Conservation (phyloP, 2,888 invertebrate genomes). For the Cheilosia vernalis region DNA sequence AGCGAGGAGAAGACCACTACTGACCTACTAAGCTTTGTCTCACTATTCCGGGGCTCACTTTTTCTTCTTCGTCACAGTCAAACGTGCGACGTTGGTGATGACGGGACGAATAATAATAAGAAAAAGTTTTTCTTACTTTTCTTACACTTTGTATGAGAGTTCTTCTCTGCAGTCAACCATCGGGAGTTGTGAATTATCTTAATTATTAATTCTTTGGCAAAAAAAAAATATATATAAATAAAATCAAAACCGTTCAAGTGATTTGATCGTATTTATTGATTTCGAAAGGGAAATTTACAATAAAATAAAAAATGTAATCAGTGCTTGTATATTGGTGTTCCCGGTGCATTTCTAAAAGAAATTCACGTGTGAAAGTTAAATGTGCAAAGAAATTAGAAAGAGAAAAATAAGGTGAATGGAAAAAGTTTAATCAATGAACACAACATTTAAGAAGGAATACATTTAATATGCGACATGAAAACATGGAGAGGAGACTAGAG, state of each 20-base stretch:
- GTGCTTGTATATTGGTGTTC: slow-evolving; percentile 35
- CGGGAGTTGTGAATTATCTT: slow-evolving; percentile 40
- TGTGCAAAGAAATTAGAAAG: slow-evolving; percentile 33
- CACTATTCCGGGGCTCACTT: slow-evolving; percentile 76
- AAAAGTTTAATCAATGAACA: slow-evolving; percentile 46
- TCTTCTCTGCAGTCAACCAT: slow-evolving; percentile 15
- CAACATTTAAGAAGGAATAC: slow-evolving; percentile 48
- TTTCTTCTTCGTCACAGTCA: slow-evolving; percentile 78
- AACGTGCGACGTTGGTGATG: slow-evolving; percentile 77
- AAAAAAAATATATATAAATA: slow-evolving; percentile 21
- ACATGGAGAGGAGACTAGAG: slow-evolving; percentile 56
- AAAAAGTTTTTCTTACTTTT: slow-evolving; percentile 80
- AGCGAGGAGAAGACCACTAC: slow-evolving; percentile 79
- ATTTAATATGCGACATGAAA: slow-evolving; percentile 56
- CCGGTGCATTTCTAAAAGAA: slow-evolving; percentile 53
- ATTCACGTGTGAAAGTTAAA: slow-evolving; percentile 71
- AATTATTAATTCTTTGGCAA: slow-evolving; percentile 42
- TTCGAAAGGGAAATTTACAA: slow-evolving; percentile 53
- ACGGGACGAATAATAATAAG: slow-evolving; percentile 81
- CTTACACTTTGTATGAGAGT: slow-evolving; percentile 49
- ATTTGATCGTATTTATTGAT: slow-evolving; percentile 28
- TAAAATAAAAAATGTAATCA: slow-evolving; percentile 53
- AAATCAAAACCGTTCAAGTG: slow-evolving; percentile 3
- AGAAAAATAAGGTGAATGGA: slow-evolving; percentile 25
- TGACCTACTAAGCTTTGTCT: slow-evolving; percentile 81